Evolutionary conservation across 1,140 invertebrate species (phyloP).

Genomic region (Lysiphlebus fabarum): DNA sequence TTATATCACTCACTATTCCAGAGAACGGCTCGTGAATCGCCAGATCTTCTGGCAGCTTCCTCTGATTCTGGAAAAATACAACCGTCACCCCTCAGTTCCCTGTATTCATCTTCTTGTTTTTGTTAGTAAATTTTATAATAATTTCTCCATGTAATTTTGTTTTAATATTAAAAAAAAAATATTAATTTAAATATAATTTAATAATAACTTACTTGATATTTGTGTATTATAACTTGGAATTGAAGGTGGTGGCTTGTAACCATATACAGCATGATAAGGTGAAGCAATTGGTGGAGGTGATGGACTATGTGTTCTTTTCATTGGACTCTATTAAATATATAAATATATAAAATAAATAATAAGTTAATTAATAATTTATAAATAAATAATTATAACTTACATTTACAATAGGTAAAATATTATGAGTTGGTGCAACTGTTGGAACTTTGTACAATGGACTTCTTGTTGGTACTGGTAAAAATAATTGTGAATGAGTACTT

Average conservation of each 20-base stretch:
- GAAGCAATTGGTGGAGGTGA: constrained; percentile 62
- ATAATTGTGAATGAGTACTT: constrained; percentile 53
- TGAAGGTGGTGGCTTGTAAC: constrained; percentile 56
- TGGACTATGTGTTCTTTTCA: constrained; percentile 66
- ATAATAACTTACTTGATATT: constrained; percentile 55
- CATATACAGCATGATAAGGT: constrained; percentile 56
- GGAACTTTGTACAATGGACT: constrained; percentile 54
- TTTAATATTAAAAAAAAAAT: not conserved
- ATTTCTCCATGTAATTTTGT: not conserved
- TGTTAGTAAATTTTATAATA: constrained; percentile 15
- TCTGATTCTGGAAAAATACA: constrained; percentile 71
- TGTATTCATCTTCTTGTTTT: constrained; percentile 15
- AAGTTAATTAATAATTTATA: constrained; percentile 7
- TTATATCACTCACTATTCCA: constrained; percentile 72
- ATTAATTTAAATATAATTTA: constrained; percentile 8
- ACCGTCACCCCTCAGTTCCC: constrained; percentile 30
- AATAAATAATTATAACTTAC: not conserved
- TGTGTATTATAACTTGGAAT: constrained; percentile 51
- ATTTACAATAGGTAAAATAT: constrained; percentile 48
- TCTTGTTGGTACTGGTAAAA: constrained; percentile 51
- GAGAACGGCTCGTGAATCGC: constrained; percentile 71
- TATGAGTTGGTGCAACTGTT: constrained; percentile 50
- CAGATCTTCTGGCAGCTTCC: constrained; percentile 68
- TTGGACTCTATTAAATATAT: constrained; percentile 47
- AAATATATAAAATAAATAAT: constrained; percentile 17